Conservation (phyloP, 2,797 vertebrate species). For the Mormyrus hasselquistii region DNA sequence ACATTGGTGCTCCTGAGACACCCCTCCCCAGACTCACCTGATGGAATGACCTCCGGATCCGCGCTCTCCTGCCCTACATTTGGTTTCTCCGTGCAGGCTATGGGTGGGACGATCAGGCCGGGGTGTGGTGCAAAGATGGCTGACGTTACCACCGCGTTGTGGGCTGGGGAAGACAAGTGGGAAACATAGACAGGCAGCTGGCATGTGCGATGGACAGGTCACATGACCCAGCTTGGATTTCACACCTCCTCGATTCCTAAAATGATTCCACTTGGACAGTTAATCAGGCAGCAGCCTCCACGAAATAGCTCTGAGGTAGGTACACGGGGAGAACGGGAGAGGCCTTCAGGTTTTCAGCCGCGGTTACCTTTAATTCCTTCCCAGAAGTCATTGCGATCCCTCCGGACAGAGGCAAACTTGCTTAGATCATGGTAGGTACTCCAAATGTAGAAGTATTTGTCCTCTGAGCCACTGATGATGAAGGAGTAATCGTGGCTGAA, state of each 20-base stretch:
- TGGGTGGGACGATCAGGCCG: constrained; percentile 80
- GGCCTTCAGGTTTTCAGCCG: not conserved
- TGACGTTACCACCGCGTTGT: constrained; percentile 97
- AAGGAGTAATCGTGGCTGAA: constrained; percentile 92
- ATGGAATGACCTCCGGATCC: constrained; percentile 78
- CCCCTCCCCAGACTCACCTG: constrained; percentile 59
- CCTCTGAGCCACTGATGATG: constrained; percentile 96
- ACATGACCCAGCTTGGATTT: not conserved
- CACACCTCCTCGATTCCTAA: not conserved
- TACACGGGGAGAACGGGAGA: not conserved
- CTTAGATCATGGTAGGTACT: constrained; percentile 97
- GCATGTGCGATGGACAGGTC: not conserved
- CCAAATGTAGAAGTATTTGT: constrained; percentile 97
- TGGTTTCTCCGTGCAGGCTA: constrained; percentile 74
- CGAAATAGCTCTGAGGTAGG: not conserved
- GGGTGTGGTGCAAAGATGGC: constrained; percentile 95
- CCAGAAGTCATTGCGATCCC: constrained; percentile 99
- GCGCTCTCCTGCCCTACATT: constrained; percentile 73
- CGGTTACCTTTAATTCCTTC: constrained; percentile 95
- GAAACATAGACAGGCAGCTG: not conserved
- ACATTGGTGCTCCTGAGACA: not conserved
- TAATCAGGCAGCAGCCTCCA: not conserved
- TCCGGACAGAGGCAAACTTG: constrained; percentile 94
- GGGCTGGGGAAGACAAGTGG: constrained; percentile 60
- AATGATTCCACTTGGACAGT: not conserved